These are phyloP conservation scores for Labrus mixtus DNA, from an alignment of 2,113 vertebrate species.

Conservation along the genomic window DNA sequence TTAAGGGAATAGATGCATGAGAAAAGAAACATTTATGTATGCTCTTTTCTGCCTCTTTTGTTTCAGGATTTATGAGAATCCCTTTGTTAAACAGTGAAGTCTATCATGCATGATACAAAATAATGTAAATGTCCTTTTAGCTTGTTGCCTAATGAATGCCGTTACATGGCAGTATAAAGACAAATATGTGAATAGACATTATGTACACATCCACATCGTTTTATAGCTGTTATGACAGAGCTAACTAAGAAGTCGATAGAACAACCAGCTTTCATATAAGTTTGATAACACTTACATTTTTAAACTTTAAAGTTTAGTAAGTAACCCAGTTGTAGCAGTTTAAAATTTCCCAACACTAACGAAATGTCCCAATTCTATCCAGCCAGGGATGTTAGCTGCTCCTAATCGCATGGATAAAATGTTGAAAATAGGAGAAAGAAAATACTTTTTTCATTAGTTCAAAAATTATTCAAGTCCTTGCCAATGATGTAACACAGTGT, in stretches of 20 bases:
- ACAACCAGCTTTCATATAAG: background rate
- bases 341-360: background rate
- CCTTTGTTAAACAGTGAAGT: background rate
- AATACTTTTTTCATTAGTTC: no score
- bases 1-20: no score
- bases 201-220: no score
- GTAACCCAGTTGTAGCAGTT: background rate
- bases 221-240: background rate
- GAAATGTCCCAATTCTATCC: background rate
- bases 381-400: background rate
- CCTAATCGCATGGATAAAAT: background rate
- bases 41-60: background rate
- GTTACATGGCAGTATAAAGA: background rate
- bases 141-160: background rate
- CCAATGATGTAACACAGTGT: no score
- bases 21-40: background rate
- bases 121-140: background rate
- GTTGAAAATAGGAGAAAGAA: no score
- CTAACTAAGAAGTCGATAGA: background rate
- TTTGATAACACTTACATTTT: background rate
- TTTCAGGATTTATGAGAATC: background rate
- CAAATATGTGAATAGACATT: slow-evolving; percentile 1
- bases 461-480: no score
- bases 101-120: slow-evolving; percentile 1
- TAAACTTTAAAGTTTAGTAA: background rate